phyloP scores from a whole-genome alignment of 2,797 vertebrate species.

The Thripadectes ignobilis region DNA sequence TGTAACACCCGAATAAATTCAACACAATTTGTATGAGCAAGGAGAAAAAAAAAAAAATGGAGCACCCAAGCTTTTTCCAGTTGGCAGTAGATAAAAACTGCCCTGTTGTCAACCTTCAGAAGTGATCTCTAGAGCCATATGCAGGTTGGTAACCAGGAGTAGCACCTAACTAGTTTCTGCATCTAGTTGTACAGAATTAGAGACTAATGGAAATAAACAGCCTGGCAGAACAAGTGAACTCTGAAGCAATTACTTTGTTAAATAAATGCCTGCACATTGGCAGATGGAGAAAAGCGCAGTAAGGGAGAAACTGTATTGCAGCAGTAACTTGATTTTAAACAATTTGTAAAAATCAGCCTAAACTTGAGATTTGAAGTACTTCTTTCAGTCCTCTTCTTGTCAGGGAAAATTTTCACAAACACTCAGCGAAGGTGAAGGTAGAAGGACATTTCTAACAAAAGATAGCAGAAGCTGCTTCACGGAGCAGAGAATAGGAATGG shows the following conservation, averaged over 20 bases:
- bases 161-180: neutral
- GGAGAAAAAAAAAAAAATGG: conserved; percentile 3
- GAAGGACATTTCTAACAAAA: neutral
- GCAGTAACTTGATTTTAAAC: conserved; percentile 13
- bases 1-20: conserved; percentile 20
- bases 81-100: conserved; percentile 3
- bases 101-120: neutral
- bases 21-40: neutral
- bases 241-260: conserved; percentile 21
- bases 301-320: neutral
- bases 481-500: neutral
- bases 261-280: neutral
- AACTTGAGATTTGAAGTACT: neutral
- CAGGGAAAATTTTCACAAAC: neutral
- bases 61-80: neutral
- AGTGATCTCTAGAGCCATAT: neutral
- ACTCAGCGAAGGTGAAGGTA: neutral
- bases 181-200: conserved; percentile 19
- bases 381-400: neutral
- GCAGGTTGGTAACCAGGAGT: neutral
- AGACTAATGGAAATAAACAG: conserved; percentile 53
- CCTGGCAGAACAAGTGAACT: conserved; percentile 39
- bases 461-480: neutral
- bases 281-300: conserved; percentile 37
- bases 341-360: neutral